phyloP scores from a whole-genome alignment of 2,113 vertebrate genomes.

The Circaetus gallicus region DNA sequence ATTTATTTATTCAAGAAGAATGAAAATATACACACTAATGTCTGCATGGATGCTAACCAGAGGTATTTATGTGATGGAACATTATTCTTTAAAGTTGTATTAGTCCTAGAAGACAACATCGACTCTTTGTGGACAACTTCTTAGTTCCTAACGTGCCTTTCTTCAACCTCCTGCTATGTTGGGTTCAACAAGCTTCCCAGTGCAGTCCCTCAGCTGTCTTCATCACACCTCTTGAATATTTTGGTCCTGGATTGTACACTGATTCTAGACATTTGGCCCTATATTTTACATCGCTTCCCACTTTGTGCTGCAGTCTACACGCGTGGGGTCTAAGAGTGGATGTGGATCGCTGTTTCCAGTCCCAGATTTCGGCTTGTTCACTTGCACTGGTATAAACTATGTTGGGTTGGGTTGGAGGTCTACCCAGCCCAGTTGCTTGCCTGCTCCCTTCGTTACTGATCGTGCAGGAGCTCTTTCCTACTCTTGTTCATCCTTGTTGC shows the following conservation, averaged over 20 bases:
- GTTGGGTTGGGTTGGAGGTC: background rate
- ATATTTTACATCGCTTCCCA: background rate
- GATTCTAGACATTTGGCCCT: background rate
- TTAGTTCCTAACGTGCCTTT: background rate
- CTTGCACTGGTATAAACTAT: too few relatives aligned
- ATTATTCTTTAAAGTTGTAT: background rate
- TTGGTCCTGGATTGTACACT: background rate
- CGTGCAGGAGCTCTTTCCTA: background rate
- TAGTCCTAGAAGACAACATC: background rate
- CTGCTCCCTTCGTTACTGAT: background rate
- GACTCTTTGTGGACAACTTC: background rate
- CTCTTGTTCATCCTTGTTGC: background rate
- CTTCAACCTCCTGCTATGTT: background rate
- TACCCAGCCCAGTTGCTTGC: background rate
- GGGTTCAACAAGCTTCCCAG: background rate
- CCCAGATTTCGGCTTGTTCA: background rate
- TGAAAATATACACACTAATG: background rate
- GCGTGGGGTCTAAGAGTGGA: background rate
- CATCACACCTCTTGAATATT: background rate
- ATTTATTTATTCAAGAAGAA: background rate
- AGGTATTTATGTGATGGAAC: background rate
- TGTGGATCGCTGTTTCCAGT: background rate
- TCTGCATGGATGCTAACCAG: background rate
- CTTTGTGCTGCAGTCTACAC: background rate
- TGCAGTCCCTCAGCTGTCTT: background rate